These are phyloP conservation scores for Delphinapterus leucas DNA, from an alignment of 2,113 vertebrate genomes.

Conservation along the genomic window DNA sequence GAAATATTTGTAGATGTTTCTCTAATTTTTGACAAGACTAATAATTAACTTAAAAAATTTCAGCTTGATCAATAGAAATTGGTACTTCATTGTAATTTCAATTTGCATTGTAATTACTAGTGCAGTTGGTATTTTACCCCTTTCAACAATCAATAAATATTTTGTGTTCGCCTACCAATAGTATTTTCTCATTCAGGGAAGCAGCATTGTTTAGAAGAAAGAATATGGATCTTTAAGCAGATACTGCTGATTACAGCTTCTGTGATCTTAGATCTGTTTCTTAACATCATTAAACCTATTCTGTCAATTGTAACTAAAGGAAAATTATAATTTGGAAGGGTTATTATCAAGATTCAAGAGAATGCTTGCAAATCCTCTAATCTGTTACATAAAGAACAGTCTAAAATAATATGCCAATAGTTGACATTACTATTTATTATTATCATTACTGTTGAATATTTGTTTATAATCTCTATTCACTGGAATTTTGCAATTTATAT, in stretches of 20 bases:
- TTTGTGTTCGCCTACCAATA: not conserved
- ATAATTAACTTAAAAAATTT: not conserved
- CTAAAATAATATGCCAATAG: not conserved
- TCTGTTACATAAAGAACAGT: not conserved
- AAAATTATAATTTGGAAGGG: not conserved
- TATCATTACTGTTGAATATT: not conserved
- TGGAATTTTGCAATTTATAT: not conserved
- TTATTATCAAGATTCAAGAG: not conserved
- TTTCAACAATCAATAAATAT: not conserved
- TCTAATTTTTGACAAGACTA: not conserved
- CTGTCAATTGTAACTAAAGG: not conserved
- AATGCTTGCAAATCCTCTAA: not conserved
- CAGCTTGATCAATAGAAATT: not conserved
- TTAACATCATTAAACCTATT: not conserved
- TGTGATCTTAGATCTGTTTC: not conserved
- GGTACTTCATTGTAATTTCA: not conserved
- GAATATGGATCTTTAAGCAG: not conserved
- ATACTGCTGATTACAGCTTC: not conserved
- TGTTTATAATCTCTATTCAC: not conserved
- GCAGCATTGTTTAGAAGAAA: not conserved
- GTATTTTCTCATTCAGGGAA: not conserved
- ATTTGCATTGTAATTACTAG: not conserved
- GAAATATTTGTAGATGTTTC: not conserved
- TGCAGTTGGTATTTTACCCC: not conserved
- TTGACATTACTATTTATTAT: not conserved